Evolutionary conservation across 2,888 invertebrate species (phyloP).

Genomic region (Muschampia plurimacula): DNA sequence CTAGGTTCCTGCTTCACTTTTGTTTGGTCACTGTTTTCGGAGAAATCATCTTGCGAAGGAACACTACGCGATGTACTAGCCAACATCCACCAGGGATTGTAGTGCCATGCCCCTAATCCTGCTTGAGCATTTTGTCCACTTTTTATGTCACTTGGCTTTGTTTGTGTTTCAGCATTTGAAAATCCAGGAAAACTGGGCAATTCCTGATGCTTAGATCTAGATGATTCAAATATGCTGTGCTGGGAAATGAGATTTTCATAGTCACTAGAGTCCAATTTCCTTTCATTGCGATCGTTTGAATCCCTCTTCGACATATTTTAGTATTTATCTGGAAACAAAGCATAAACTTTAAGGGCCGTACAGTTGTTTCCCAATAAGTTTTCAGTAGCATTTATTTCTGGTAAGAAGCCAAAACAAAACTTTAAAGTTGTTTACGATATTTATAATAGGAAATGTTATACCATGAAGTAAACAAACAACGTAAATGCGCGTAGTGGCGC

Average conservation of each 20-base stretch:
- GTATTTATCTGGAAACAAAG: slow-evolving; percentile 48
- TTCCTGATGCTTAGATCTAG: slow-evolving; percentile 76
- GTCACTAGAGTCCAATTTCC: slow-evolving; percentile 79
- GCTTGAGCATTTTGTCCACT: slow-evolving; percentile 68
- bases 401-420: slow-evolving; percentile 6
- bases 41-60: slow-evolving; percentile 77
- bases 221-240: slow-evolving; percentile 80
- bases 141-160: slow-evolving; percentile 78
- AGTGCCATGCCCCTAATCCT: slow-evolving; percentile 79
- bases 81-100: slow-evolving; percentile 85
- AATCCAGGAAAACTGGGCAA: slow-evolving; percentile 82
- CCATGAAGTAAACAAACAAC: slow-evolving; percentile 76
- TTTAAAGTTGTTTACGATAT: slow-evolving; percentile 21
- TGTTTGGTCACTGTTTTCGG: slow-evolving; percentile 74
- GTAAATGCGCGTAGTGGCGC: slow-evolving; percentile 67
- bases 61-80: slow-evolving; percentile 79
- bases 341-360: not conserved
- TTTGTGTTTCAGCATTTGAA: slow-evolving; percentile 83
- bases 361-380: not conserved
- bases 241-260: slow-evolving; percentile 82
- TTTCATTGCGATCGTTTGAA: slow-evolving; percentile 75
- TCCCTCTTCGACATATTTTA: slow-evolving; percentile 82
- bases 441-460: slow-evolving; percentile 40
- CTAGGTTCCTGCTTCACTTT: slow-evolving; percentile 80
- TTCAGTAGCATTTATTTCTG: not conserved